Evolutionary conservation across 2,113 vertebrate species (phyloP), one percentile per base, ranked within the genome.

Genomic region (Acanthisitta chloris): DNA sequence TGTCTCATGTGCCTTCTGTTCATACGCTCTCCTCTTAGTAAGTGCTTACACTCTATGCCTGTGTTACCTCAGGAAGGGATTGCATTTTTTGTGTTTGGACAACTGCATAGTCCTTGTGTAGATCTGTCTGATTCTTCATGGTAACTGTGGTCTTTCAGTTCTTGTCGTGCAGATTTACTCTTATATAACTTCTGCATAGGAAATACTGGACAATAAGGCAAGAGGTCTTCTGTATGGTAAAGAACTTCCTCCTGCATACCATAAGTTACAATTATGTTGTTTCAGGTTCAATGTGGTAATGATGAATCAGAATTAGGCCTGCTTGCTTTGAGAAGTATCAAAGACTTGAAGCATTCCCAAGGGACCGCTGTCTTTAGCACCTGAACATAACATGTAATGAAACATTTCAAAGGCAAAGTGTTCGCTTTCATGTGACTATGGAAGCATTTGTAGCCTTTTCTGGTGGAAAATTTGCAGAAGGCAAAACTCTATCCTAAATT

Each of bases 141-240:
- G 36, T 34, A 90, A n/a, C 10, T 1, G 2, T 49, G 34, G 14
- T 24, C 17, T 81, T 81, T 59, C 36, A 19, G 16, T 51, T 48
- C 19, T 4, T 6, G 25, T 45, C 0, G 0, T 45, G 36, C 11
- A 48, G 45, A 33, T 72, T 64, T 86, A 15, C n/a, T 81, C 49
- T n/a, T 29, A 9, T 4, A 4, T 19, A 78, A 57, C n/a, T 84
- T 69, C n/a, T 84, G 31, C 25, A 7, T 4, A 34, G 70, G 34
- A 46, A 86, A 65, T 54, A 57, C 15, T 45, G 29, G 45, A 23
- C 36, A 77, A 17, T 21, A 24, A 83, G 46, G 17, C 23, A 42
- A 46, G 67, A 86, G 20, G 29, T 62, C 28, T n/a, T 82, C 34
- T 49, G 8, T 45, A 49, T 3, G 3, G 31, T 42, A 21, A 71